These are phyloP conservation scores for Hemibagrus wyckioides DNA, from an alignment of 2,113 vertebrate species.

Conservation along the genomic window DNA sequence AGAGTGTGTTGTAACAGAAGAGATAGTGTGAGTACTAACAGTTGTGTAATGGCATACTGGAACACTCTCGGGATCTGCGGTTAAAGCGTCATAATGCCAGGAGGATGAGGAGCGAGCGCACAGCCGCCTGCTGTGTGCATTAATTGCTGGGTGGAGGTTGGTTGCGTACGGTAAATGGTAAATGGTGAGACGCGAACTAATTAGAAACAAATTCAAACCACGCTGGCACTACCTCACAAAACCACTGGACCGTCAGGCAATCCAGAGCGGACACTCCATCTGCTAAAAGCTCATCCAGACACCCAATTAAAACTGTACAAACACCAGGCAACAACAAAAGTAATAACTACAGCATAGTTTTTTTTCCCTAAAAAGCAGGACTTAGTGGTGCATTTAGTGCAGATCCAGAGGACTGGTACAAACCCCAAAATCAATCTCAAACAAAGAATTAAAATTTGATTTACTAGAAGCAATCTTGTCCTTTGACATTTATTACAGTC, in stretches of 20 bases:
- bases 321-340: background rate
- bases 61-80: slow-evolving; percentile 57
- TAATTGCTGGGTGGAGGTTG: slow-evolving; percentile 36
- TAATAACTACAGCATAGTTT: background rate
- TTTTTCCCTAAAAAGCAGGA: background rate
- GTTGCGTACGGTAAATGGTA: slow-evolving; percentile 71
- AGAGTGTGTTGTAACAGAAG: background rate
- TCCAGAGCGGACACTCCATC: background rate
- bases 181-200: slow-evolving; percentile 74
- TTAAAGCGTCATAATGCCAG: slow-evolving; percentile 63
- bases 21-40: background rate
- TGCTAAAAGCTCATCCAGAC: background rate
- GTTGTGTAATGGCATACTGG: slow-evolving; percentile 4
- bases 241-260: slow-evolving; percentile 2
- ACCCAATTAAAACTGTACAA: background rate
- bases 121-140: slow-evolving; percentile 30
- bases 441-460: background rate
- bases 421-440: background rate
- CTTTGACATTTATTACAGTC: background rate
- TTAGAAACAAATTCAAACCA: slow-evolving; percentile 72
- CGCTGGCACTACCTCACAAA: slow-evolving; percentile 51
- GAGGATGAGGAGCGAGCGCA: slow-evolving; percentile 45
- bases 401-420: background rate
- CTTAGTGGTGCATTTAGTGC: background rate
- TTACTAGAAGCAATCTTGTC: background rate